phyloP scores from a whole-genome alignment of 2,113 vertebrate genomes.

The Tretioscincus oriximinensis region DNA sequence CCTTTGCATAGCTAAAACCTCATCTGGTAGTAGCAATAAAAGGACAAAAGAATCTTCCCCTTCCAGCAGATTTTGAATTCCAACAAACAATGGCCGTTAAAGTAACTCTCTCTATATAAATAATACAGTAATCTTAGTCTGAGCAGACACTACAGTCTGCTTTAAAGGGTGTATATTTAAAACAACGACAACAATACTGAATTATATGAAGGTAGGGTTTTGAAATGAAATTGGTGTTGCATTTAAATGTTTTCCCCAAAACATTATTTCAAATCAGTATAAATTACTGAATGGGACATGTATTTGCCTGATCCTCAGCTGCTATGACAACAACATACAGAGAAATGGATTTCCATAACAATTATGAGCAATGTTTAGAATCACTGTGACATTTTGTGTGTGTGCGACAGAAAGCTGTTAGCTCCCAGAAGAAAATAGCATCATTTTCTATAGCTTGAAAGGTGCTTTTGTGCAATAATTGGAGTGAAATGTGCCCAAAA shows the following conservation, averaged over 20 bases:
- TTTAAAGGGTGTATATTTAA: slow-evolving; percentile 47
- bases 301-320: slow-evolving; percentile 68
- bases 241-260: slow-evolving; percentile 56
- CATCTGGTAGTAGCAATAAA: slow-evolving; percentile 23
- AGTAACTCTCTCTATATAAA: slow-evolving; percentile 53
- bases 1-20: slow-evolving; percentile 16
- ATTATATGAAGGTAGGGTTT: slow-evolving; percentile 51
- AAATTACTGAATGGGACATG: slow-evolving; percentile 52
- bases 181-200: slow-evolving; percentile 26
- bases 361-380: slow-evolving; percentile 63
- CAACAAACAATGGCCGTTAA: slow-evolving; percentile 47
- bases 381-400: slow-evolving; percentile 45
- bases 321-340: slow-evolving; percentile 68
- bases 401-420: slow-evolving; percentile 46
- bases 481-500: slow-evolving; percentile 57
- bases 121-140: slow-evolving; percentile 56
- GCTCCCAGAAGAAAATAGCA: slow-evolving; percentile 54
- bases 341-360: slow-evolving; percentile 74
- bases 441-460: slow-evolving; percentile 60
- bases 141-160: slow-evolving; percentile 49
- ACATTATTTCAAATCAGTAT: slow-evolving; percentile 62
- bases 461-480: slow-evolving; percentile 57
- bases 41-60: slow-evolving; percentile 5
- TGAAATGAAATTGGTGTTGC: slow-evolving; percentile 44
- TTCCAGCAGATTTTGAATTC: slow-evolving; percentile 33